Base-by-base conservation (phyloP, 2,888 invertebrate species). In the Phlogophora meticulosa region DNA sequence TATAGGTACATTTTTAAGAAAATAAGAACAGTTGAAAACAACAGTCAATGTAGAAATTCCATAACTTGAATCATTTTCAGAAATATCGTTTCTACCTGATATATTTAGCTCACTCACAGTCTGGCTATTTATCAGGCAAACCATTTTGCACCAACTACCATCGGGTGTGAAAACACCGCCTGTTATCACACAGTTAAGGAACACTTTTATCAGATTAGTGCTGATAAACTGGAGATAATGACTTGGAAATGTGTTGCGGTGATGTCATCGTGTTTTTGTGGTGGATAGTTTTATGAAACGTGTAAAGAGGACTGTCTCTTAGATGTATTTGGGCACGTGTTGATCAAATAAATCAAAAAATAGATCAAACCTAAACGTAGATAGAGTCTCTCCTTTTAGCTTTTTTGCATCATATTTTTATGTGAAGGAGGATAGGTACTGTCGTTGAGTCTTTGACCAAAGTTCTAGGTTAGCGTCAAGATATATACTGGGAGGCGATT, bases 131-230 rank as follows among this genome's bases (percentile, higher is more conserved):
- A 70, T 76, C 65, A 59, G 45, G 60, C 42, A 20, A 40, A 60
- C 43, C 46, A 75, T 63, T 75, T 76, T 24, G 61, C 66, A 57
- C 42, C 24, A 32, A 56, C 43, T 60, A 61, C 46, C 66, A 17
- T 34, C 36, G 61, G 57, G 69, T 36, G 60, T 80, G 60, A 72
- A 78, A 80, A 80, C 75, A 81, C 65, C 28, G 56, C 48, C 55
- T 28, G 57, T 64, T 83, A 83, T 81, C 81, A 46, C 36, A 42
- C 55, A 48, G 64, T 80, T 65, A 66, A 80, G 65, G 77, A 65
- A 71, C 48, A 48, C 36, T 52, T n/a, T 49, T 81, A 82, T 78
- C 83, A 81, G 78, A 77, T 82, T 74, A 81, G 28, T 61, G 10
- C 20, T 67, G 80, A 83, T 81, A 81, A n/a, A 38, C 40, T 46